phyloP scores from a whole-genome alignment of 2,888 invertebrate genomes.

The Eubasilissa splendida region DNA sequence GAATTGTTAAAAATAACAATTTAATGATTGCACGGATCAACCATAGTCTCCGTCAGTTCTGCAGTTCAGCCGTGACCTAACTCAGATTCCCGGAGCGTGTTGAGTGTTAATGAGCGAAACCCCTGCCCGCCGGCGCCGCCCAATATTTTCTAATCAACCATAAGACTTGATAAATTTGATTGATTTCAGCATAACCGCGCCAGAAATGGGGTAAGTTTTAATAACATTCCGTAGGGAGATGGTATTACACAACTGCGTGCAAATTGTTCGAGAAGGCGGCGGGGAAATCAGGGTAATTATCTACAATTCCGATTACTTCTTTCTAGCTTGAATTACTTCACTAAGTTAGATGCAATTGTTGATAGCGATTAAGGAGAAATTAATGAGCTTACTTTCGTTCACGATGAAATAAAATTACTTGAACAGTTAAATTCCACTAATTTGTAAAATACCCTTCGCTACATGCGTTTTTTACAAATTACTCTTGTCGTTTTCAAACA shows the following conservation, averaged over 20 bases:
- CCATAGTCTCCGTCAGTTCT: too few species aligned
- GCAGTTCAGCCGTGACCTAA: not conserved
- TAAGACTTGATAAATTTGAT: slow-evolving; percentile 49
- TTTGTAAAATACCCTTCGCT: too few species aligned
- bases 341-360: slow-evolving; percentile 3
- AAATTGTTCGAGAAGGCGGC: slow-evolving; percentile 20
- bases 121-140: slow-evolving; percentile 11
- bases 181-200: slow-evolving; percentile 44
- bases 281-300: slow-evolving; percentile 22
- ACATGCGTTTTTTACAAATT: too few species aligned
- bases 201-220: slow-evolving; percentile 46
- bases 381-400: too few species aligned
- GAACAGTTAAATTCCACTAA: too few species aligned
- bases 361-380: slow-evolving; percentile 5
- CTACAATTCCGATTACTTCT: slow-evolving; percentile 41
- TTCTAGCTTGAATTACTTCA: not conserved
- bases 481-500: too few species aligned
- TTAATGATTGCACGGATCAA: too few species aligned
- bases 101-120: slow-evolving; percentile 45
- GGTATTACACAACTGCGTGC: slow-evolving; percentile 33
- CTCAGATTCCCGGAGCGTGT: slow-evolving; percentile 42
- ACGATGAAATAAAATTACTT: too few species aligned
- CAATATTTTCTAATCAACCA: slow-evolving; percentile 48
- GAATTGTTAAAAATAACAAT: too few species aligned
- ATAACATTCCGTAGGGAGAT: slow-evolving; percentile 31